Percentiles rank a stretch among this genome's conserved stretches.
phyloP scores from a whole-genome alignment of 2,888 invertebrate species.

The Eristalis arbustorum region DNA sequence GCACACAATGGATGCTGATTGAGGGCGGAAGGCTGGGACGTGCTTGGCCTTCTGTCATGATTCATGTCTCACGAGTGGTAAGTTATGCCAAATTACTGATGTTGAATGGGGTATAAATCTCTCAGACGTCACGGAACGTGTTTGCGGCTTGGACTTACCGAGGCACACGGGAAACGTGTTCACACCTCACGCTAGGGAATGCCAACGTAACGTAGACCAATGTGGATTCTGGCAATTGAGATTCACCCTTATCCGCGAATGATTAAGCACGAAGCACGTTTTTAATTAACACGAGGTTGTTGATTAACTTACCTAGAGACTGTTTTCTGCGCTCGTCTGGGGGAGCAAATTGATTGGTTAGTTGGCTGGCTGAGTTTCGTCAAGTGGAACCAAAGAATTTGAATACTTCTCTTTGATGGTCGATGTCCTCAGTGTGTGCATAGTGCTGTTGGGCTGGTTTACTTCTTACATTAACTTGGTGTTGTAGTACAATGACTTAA shows the following conservation, averaged over 20 bases:
- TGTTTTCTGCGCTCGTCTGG: background rate
- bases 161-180: background rate
- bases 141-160: background rate
- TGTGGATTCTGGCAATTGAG: background rate
- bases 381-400: background rate
- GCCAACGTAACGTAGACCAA: background rate
- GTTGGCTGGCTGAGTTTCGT: background rate
- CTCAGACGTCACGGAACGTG: background rate
- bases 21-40: background rate
- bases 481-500: background rate
- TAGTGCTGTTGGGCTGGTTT: background rate
- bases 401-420: background rate
- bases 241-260: background rate
- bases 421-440: background rate
- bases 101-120: background rate
- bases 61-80: background rate
- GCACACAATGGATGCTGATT: background rate
- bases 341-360: background rate
- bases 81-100: too few species aligned
- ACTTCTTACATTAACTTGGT: background rate
- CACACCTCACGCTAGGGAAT: background rate
- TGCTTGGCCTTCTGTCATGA: background rate
- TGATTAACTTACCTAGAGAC: background rate
- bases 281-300: background rate
- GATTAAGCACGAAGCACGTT: background rate